A percentile compares a stretch with the other conserved stretches of the same genome.
Evolutionary conservation across 2,888 invertebrate genomes (phyloP).

Genomic region (Thalpophila matura): DNA sequence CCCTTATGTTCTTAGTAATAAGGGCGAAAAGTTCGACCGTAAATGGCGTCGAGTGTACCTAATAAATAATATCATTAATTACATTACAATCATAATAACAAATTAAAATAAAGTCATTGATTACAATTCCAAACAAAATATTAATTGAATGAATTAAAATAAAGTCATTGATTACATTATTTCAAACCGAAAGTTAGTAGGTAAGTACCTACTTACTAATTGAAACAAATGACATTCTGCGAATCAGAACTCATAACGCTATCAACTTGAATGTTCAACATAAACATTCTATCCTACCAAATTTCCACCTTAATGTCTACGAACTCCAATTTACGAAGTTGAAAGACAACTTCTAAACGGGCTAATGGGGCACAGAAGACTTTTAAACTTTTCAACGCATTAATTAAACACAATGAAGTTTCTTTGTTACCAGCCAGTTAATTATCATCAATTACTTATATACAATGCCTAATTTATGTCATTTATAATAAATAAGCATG

Average conservation of each 20-base stretch:
- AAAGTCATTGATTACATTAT: conserved; percentile 3
- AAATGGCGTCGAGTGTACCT: too few species aligned
- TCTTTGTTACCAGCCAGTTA: conserved; percentile 43
- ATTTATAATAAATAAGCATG: conserved; percentile 14
- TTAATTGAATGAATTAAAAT: conserved; percentile 12
- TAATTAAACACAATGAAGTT: conserved; percentile 66
- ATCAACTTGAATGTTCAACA: conserved; percentile 43
- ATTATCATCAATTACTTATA: conserved; percentile 53
- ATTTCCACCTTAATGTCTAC: conserved; percentile 57
- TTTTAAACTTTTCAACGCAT: conserved; percentile 67
- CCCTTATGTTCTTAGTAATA: too few species aligned
- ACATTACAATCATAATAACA: too few species aligned
- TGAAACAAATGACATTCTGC: conserved; percentile 39
- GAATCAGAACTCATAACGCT: conserved; percentile 44
- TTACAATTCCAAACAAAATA: too few species aligned
- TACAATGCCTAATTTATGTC: conserved; percentile 26
- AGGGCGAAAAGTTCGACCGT: too few species aligned
- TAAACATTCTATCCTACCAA: conserved; percentile 50
- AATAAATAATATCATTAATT: too few species aligned
- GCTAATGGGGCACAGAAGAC: conserved; percentile 65
- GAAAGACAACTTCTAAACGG: conserved; percentile 63
- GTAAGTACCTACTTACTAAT: conserved; percentile 24
- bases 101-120: too few species aligned
- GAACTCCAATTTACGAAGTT: conserved; percentile 63
- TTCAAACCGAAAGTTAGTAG: conserved; percentile 13